Conservation (phyloP, 2,113 vertebrate genomes). For the Chloebia gouldiae region DNA sequence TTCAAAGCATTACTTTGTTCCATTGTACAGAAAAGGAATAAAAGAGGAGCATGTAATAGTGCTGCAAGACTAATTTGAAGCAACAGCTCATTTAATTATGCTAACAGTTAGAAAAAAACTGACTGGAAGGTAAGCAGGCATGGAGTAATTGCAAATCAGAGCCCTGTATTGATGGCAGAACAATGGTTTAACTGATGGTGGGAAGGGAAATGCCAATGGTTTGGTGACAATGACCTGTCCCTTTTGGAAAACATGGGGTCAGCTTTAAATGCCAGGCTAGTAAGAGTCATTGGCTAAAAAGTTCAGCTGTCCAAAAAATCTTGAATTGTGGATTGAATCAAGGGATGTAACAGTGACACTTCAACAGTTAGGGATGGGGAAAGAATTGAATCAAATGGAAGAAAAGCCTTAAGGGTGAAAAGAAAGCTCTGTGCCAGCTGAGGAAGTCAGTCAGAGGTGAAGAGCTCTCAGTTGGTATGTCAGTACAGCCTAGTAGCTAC, state of each 20-base stretch:
- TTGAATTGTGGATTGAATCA: neutral
- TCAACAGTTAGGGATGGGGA: neutral
- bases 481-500: neutral
- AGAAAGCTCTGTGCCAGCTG: neutral
- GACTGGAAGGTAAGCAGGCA: neutral
- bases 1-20: constrained; percentile 8
- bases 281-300: neutral
- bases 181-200: neutral
- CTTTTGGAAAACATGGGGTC: neutral
- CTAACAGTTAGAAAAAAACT: neutral
- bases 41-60: neutral
- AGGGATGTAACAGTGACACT: neutral
- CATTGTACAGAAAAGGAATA: constrained; percentile 8
- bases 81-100: neutral
- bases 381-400: neutral
- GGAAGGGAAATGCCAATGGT: neutral
- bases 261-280: neutral
- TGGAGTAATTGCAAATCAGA: neutral
- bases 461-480: neutral
- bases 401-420: neutral
- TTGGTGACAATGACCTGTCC: neutral
- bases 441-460: neutral
- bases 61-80: neutral
- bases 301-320: constrained; percentile 10
- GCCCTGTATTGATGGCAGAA: neutral